phyloP scores from a whole-genome alignment of 2,797 vertebrate species.

The Chaetodon trifasciatus region DNA sequence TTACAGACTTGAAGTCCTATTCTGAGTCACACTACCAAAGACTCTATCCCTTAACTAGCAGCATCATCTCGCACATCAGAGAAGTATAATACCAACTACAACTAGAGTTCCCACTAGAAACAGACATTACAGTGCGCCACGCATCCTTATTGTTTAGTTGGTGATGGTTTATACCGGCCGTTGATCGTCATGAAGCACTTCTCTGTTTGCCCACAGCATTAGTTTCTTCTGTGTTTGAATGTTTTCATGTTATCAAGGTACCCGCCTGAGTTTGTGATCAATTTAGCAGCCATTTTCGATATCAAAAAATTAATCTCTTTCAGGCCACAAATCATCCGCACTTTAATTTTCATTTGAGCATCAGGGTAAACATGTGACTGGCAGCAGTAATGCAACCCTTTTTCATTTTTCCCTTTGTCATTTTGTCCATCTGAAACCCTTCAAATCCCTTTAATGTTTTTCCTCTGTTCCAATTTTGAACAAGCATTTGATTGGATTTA shows the following conservation, averaged over 20 bases:
- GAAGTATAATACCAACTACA: background rate
- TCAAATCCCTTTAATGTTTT: conserved; percentile 57
- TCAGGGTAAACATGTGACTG: conserved; percentile 50
- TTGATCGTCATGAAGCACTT: background rate
- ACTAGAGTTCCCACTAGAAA: background rate
- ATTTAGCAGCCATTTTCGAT: conserved; percentile 45
- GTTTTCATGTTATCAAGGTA: conserved; percentile 1
- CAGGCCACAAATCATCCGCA: conserved; percentile 38
- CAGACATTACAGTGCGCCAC: background rate
- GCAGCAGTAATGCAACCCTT: background rate
- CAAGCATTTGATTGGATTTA: conserved; percentile 65
- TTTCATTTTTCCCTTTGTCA: conserved; percentile 39
- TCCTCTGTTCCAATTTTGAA: conserved; percentile 50
- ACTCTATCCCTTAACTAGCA: background rate
- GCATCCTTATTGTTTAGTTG: background rate
- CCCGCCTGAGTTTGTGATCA: conserved; percentile 23
- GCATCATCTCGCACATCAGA: background rate
- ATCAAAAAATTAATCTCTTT: conserved; percentile 57
- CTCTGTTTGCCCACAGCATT: background rate
- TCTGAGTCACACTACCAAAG: background rate
- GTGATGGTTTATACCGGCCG: background rate
- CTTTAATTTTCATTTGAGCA: conserved; percentile 57
- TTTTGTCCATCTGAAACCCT: conserved; percentile 40
- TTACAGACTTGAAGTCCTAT: too few species aligned
- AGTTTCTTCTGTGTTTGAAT: conserved; percentile 8